Evolutionary conservation across 2,113 vertebrate genomes (phyloP).

Genomic region (Toxostoma redivivum): DNA sequence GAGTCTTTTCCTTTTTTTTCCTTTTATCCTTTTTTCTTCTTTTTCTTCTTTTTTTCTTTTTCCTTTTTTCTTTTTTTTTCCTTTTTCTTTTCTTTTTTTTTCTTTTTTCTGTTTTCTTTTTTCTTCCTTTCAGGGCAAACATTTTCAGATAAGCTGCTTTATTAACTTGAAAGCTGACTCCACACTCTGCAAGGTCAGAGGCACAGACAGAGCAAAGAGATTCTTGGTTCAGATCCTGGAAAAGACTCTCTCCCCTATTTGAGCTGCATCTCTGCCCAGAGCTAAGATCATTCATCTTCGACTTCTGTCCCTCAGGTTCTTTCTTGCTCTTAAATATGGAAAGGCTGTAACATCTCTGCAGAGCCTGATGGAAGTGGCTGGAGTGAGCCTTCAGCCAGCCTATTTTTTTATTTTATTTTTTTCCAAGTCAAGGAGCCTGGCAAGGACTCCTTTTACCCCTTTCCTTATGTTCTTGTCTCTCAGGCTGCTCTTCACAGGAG

Average conservation of each 20-base stretch:
- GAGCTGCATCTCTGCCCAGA: neutral
- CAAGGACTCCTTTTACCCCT: neutral
- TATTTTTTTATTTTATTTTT: neutral
- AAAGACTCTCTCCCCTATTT: neutral
- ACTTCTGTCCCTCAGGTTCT: neutral
- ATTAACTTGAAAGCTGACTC: neutral
- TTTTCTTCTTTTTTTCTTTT: too few relatives aligned
- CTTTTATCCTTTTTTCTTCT: too few relatives aligned
- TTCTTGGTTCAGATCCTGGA: neutral
- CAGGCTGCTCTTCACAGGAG: neutral
- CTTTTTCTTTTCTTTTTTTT: neutral
- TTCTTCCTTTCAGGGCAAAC: neutral
- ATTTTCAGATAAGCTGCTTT: neutral
- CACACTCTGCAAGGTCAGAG: neutral
- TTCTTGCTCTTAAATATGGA: neutral
- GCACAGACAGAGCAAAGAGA: neutral
- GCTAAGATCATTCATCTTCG: accelerated
- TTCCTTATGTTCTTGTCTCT: neutral
- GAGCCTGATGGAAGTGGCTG: neutral
- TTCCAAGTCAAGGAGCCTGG: neutral
- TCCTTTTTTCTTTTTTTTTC: accelerated
- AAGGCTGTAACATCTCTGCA: neutral
- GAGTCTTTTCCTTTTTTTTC: neutral
- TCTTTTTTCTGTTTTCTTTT: neutral
- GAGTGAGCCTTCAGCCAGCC: neutral